These are phyloP conservation scores for Acanthaster planci DNA, from an alignment of 35 echinoderm and acorn worm genomes.

Conservation along the genomic window DNA sequence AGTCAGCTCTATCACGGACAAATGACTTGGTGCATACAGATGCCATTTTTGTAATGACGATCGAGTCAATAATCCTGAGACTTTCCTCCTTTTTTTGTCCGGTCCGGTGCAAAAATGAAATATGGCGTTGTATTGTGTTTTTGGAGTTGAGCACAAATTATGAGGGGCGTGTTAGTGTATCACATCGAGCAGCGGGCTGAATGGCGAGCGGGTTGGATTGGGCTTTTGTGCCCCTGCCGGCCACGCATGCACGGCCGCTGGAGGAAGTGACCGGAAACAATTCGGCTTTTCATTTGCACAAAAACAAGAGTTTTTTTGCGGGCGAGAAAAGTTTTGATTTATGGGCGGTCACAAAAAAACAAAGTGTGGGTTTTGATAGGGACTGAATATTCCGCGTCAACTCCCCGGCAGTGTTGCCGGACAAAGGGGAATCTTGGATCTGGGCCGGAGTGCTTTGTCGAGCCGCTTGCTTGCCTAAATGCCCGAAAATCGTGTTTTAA, in stretches of 20 bases:
- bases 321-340: neutral
- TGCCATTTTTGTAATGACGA: no score
- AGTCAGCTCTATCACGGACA: no score
- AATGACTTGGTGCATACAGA: no score
- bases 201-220: neutral
- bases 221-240: neutral
- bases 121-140: neutral
- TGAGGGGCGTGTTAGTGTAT: neutral
- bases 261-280: constrained; percentile 14
- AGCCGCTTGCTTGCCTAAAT: neutral
- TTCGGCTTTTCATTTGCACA: neutral
- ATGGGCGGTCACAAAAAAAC: neutral
- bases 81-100: neutral
- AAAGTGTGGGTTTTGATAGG: constrained; percentile 5
- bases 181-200: neutral
- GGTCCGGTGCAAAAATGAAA: constrained; percentile 1
- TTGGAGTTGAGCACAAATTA: neutral
- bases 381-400: constrained; percentile 24
- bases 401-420: neutral
- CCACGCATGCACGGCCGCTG: neutral
- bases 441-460: neutral
- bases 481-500: neutral
- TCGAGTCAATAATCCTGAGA: no score
- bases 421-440: neutral
- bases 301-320: no score